Base-by-base conservation (phyloP, 2,888 invertebrate genomes). In the Cepaea hortensis region DNA sequence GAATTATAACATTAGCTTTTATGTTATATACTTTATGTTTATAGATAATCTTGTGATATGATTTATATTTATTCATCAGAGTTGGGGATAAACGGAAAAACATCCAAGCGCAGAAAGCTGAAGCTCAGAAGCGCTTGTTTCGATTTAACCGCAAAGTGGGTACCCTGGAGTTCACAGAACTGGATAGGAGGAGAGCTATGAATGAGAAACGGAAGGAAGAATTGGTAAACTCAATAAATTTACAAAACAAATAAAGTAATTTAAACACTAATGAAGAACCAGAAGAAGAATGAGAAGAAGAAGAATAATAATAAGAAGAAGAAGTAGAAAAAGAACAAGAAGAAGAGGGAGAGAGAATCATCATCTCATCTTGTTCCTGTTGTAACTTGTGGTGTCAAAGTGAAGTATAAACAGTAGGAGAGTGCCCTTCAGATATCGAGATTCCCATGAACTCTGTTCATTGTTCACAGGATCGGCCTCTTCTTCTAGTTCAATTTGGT, bases 51-150 rank as follows among this genome's bases (percentile, higher is more conserved):
- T 68, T 20, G 68, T 68, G 6, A 68, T 68, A 15, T 61, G 15
- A 61, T 79, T 68, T 79, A 9, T 23, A 18, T 35, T 62, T 62
- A 35, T 23, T 73, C 46, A n/a, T 80, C 88, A 94, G 94, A 87
- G 90, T 91, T 18, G 93, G 93, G 90, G 94, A 94, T 89, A 93
- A 93, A 88, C 91, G 92, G 79, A 91, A 93, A 82, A 94, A 93
- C 87, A 90, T 93, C 75, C 93, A 92, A 73, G 93, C 93, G 48
- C 94, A 94, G 89, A 94, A 94, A 88, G 92, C 93, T 7, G 93
- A 94, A 86, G 92, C 94, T 0, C 94, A 94, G 90, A 92, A 91
- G 83, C 89, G 94, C 18, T 89, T 94, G 70, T 92, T 94, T 88
- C 90, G 92, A 35, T 90, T 92, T 7, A 90, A 89, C 48, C 92